These are phyloP conservation scores for Cygnus buccinator DNA, from an alignment of 2,113 vertebrate species.

Conservation along the genomic window DNA sequence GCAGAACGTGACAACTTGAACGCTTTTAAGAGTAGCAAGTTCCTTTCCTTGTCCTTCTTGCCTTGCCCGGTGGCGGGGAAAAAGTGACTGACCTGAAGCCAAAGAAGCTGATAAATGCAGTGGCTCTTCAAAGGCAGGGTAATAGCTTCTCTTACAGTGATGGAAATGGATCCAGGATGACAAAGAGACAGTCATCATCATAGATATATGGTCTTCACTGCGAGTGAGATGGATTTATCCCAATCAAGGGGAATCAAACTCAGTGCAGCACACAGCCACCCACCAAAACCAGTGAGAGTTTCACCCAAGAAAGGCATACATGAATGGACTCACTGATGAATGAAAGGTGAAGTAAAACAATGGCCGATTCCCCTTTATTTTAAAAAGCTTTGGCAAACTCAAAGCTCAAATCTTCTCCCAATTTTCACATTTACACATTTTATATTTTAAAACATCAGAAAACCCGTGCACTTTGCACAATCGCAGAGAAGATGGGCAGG, in stretches of 20 bases:
- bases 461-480: rapidly evolving
- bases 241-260: not conserved
- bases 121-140: not conserved
- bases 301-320: not conserved
- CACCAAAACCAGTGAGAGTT: rapidly evolving
- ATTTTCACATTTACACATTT: not conserved
- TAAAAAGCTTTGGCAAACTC: not conserved
- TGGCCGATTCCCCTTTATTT: not conserved
- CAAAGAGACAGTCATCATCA: not conserved
- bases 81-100: not conserved
- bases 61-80: not conserved
- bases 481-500: not conserved
- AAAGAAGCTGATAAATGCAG: not conserved
- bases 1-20: not conserved
- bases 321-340: rapidly evolving
- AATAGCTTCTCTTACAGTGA: not conserved
- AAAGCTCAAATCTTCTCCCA: not conserved
- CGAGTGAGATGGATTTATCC: rapidly evolving
- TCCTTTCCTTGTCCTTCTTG: not conserved
- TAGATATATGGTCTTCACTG: rapidly evolving
- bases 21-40: not conserved
- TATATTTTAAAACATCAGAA: not conserved
- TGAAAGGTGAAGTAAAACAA: not conserved
- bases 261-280: not conserved
- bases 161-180: not conserved